Percentiles rank a stretch among this genome's conserved stretches.
phyloP scores from a whole-genome alignment of 1,140 invertebrate species.

The Formica exsecta region DNA sequence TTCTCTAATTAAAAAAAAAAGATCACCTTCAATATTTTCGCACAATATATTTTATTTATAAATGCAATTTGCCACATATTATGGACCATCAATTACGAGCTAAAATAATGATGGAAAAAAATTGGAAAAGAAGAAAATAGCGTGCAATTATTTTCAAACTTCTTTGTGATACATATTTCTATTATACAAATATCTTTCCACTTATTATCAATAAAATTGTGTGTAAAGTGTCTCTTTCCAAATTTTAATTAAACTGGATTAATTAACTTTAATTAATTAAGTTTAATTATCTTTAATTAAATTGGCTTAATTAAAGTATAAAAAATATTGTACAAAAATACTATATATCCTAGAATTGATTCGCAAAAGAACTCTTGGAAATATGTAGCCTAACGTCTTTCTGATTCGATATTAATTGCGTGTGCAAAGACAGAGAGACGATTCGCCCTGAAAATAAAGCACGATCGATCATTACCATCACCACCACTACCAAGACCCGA shows the following conservation, averaged over 20 bases:
- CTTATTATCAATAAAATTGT: no score
- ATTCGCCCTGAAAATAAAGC: conserved; percentile 63
- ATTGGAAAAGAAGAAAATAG: not conserved
- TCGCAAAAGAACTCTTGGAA: not conserved
- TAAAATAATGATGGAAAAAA: not conserved
- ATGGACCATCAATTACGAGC: not conserved
- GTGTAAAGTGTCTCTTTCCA: not conserved
- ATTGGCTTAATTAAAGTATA: not conserved
- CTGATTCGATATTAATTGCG: not conserved
- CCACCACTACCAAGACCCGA: not conserved
- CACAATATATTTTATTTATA: not conserved
- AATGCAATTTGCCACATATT: not conserved
- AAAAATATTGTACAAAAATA: not conserved
- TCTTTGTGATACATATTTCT: not conserved
- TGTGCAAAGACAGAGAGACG: not conserved
- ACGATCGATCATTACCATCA: conserved; percentile 51
- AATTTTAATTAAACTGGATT: no score
- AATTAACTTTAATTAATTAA: no score
- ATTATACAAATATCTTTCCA: not conserved
- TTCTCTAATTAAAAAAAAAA: not conserved
- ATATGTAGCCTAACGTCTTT: conserved; percentile 1
- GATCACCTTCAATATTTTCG: not conserved
- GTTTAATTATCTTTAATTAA: no score
- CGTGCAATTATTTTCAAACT: not conserved
- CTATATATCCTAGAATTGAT: not conserved